Percentiles rank a stretch among this genome's conserved stretches.
phyloP scores from a whole-genome alignment of 2,888 invertebrate genomes.

The Willowsia nigromaculata region DNA sequence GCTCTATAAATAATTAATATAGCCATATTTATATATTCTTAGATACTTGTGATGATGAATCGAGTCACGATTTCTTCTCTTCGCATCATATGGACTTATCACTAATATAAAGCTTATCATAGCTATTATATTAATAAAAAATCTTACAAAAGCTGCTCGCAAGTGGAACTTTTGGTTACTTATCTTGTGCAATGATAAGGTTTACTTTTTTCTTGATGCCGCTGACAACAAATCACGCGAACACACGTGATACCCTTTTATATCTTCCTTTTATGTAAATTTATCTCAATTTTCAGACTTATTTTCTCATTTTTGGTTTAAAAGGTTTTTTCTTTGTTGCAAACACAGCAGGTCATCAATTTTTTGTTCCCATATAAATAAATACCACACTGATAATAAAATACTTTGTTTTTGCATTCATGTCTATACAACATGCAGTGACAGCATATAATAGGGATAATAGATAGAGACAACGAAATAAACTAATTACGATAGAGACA shows the following conservation, averaged over 20 bases:
- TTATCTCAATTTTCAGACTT: conserved; percentile 20
- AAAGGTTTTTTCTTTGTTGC: conserved; percentile 15
- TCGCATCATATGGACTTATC: conserved; percentile 11
- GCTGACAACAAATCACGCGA: conserved; percentile 40
- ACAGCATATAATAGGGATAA: background rate
- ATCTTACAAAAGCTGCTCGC: too few species aligned
- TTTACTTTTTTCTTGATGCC: conserved; percentile 3
- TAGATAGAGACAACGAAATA: background rate
- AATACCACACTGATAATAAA: background rate
- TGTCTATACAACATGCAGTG: conserved; percentile 3
- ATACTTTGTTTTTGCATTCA: background rate
- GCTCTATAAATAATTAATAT: too few species aligned
- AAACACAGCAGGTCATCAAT: conserved; percentile 23
- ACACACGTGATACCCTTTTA: conserved; percentile 42
- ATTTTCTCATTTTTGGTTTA: conserved; percentile 5
- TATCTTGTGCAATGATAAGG: background rate
- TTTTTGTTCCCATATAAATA: background rate
- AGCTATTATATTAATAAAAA: too few species aligned
- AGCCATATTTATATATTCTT: background rate
- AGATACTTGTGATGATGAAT: conserved; percentile 38
- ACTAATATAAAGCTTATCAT: conserved; percentile 18
- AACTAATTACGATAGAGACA: background rate
- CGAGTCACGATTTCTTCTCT: conserved; percentile 59
- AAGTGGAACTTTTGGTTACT: background rate
- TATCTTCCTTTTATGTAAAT: too few species aligned